These are phyloP conservation scores for Psophia crepitans DNA, from an alignment of 2,113 vertebrate genomes.

Conservation along the genomic window DNA sequence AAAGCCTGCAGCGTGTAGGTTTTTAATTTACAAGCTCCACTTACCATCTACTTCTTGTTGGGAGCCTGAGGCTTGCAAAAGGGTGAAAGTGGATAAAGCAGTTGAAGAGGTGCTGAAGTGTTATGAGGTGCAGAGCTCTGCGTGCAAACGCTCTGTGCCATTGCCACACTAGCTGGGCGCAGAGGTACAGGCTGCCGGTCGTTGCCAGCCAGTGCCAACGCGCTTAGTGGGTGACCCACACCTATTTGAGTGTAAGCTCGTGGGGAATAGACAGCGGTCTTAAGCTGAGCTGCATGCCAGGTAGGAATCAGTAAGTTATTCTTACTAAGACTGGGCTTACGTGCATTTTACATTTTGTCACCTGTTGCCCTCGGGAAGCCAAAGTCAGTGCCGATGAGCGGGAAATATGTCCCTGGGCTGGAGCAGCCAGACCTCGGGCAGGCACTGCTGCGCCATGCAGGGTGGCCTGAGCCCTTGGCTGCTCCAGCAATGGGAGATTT, in stretches of 20 bases:
- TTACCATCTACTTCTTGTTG: neutral
- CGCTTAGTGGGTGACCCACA: neutral
- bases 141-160: neutral
- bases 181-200: neutral
- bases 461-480: neutral
- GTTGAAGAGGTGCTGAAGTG: slow-evolving; percentile 12
- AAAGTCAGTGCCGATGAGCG: neutral
- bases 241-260: fast-evolving
- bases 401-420: neutral
- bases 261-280: fast-evolving
- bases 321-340: neutral
- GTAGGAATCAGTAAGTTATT: neutral
- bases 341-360: neutral
- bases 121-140: neutral
- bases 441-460: fast-evolving
- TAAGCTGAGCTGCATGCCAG: neutral
- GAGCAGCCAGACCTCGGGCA: neutral
- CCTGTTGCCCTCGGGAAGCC: neutral
- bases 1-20: neutral
- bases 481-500: neutral
- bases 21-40: slow-evolving; percentile 29
- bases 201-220: neutral
- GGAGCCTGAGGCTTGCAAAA: neutral
- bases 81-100: slow-evolving; percentile 21
- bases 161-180: neutral